Evolutionary conservation across 2,113 vertebrate genomes (phyloP).

Genomic region (Phaethon lepturus): DNA sequence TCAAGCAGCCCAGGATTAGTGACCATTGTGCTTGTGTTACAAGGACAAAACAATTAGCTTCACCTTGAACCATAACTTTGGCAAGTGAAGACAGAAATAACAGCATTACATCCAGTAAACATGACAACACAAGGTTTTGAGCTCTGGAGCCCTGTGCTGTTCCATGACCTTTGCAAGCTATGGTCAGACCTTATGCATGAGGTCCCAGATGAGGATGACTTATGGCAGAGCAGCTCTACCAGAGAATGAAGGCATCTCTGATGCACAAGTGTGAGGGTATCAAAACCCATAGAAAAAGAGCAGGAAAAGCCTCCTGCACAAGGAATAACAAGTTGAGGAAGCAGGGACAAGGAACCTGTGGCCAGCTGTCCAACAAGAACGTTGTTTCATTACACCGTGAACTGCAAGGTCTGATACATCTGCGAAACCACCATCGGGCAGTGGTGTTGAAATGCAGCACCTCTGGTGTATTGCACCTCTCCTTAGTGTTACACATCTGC

Average conservation of each 20-base stretch:
- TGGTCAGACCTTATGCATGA: background rate
- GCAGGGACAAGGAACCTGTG: background rate
- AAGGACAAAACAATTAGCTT: background rate
- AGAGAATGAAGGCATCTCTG: background rate
- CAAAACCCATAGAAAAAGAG: background rate
- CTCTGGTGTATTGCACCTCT: background rate
- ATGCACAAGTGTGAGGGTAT: background rate
- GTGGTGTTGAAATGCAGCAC: background rate
- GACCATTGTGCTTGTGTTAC: background rate
- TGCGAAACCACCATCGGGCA: fast-evolving
- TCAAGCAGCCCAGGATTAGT: background rate
- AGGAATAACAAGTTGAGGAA: background rate
- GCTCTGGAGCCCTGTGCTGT: background rate
- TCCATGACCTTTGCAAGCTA: background rate
- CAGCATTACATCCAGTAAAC: background rate
- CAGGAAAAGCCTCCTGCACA: background rate
- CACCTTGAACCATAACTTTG: background rate
- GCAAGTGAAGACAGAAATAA: background rate
- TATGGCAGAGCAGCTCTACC: background rate
- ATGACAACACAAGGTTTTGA: background rate
- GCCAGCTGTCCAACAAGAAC: no score
- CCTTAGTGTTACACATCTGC: fast-evolving
- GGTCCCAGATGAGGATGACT: background rate
- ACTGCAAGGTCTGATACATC: background rate
- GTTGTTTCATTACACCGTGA: background rate